phyloP scores from a whole-genome alignment of 2,797 vertebrate species.

The Anolis apletophallus region DNA sequence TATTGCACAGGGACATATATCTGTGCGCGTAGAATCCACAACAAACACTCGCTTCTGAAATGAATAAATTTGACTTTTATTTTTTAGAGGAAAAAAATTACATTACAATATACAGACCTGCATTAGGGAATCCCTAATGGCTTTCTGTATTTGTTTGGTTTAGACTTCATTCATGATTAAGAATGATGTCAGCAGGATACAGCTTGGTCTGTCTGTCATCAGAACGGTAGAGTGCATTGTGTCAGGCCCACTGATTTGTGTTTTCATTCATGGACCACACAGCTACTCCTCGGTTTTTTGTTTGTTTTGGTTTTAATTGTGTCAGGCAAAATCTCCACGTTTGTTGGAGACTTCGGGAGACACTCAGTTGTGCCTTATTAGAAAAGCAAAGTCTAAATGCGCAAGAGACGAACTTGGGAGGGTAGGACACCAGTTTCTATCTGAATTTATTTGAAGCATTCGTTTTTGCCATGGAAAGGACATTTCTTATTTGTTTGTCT shows the following conservation, averaged over 20 bases:
- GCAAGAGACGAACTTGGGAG: conserved; percentile 21
- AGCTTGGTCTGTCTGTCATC: conserved; percentile 60
- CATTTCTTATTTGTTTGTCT: neutral
- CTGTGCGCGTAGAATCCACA: neutral
- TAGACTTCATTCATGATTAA: conserved; percentile 57
- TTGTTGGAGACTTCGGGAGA: conserved; percentile 54
- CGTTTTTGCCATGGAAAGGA: conserved; percentile 14
- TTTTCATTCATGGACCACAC: no score
- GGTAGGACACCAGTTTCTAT: neutral
- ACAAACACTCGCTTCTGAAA: neutral
- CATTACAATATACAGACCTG: neutral
- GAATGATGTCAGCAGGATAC: conserved; percentile 61
- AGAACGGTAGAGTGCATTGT: conserved; percentile 44
- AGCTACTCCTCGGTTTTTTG: no score
- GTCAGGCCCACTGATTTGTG: neutral
- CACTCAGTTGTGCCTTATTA: conserved; percentile 48
- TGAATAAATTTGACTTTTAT: neutral
- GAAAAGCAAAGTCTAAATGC: conserved; percentile 47
- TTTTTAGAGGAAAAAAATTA: neutral
- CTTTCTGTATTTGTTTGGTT: conserved; percentile 48
- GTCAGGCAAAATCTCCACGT: conserved; percentile 47
- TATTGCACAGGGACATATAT: neutral
- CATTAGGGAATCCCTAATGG: conserved; percentile 16
- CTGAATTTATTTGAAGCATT: neutral
- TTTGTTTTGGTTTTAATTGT: no score